Percentiles rank a stretch among this genome's conserved stretches.
Conservation (phyloP, 2,113 vertebrate species). For the Cololabis saira region DNA sequence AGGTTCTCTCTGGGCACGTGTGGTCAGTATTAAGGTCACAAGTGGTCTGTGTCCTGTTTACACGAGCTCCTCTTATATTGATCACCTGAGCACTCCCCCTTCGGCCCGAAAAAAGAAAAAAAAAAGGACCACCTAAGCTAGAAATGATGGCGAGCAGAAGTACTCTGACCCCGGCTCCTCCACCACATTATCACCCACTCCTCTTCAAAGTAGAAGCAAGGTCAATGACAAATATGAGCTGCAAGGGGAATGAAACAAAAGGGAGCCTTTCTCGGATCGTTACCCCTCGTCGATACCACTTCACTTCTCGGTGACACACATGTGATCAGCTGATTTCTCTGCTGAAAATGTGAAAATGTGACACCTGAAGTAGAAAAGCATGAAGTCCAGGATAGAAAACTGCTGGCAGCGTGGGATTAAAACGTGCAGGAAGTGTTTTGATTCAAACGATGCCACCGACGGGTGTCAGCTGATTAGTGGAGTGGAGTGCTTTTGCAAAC, state of each 20-base stretch:
- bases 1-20: conserved; percentile 8
- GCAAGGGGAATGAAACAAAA: conserved; percentile 9
- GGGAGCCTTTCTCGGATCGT: conserved; percentile 4
- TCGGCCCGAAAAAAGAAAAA: too few species aligned
- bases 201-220: conserved; percentile 45
- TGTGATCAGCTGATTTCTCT: conserved; percentile 10
- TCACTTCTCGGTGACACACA: conserved; percentile 7
- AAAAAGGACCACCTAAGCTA: conserved; percentile 23
- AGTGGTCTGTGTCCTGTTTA: conserved; percentile 42
- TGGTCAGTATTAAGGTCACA: conserved; percentile 15
- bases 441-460: not conserved
- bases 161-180: conserved; percentile 13
- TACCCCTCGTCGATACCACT: conserved; percentile 52
- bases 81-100: conserved; percentile 46
- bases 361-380: not conserved
- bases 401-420: too few species aligned
- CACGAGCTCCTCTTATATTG: conserved; percentile 67
- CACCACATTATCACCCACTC: conserved; percentile 46
- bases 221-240: conserved; percentile 30
- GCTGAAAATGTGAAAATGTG: not conserved
- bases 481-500: conserved; percentile 21
- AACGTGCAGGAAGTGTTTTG: not conserved
- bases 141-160: conserved; percentile 8
- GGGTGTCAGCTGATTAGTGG: conserved; percentile 13
- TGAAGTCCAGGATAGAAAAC: too few species aligned